Evolutionary conservation across 2,113 vertebrate species (phyloP), one percentile per base, ranked within the genome.

Genomic region (Myodes glareolus): DNA sequence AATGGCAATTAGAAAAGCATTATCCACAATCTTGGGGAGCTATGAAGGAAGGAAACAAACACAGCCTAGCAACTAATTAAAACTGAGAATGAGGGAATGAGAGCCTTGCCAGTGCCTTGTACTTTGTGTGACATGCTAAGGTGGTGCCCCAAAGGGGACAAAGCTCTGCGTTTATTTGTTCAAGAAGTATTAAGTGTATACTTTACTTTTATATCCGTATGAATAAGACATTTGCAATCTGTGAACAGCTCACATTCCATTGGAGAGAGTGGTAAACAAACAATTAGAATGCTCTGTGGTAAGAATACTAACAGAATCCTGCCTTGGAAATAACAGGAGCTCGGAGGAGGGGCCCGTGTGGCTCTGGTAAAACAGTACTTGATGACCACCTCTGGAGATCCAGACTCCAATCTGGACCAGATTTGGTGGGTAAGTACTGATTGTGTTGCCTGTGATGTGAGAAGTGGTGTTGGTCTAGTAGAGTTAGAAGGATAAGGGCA

Each of bases 241-340:
- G 93, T 77, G 82, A 92, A 61, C 27, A 88, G 84, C 70, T 92
- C 58, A 42, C 9, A 81, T 72, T 76, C 31, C 88, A 39, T 5
- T 90, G 55, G 82, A 31, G 72, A 93, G 92, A 94, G 7, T 61
- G 72, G 50, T 72, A 94, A 97, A 95, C 67, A 95, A 72, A 68
- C 39, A 93, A 92, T 68, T 92, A 75, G 93, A 80, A 90, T 92
- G 86, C 63, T 6, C 55, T 73, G 50, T 70, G 70, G 52, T 90
- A 81, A 88, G 75, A 88, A 92, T 31, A 81, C 39, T 65, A 63
- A 85, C 58, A 92, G 31, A 19, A 23, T 77, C 42, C 19, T 94
- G n/a, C 21, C 27, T 76, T 94, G 45, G 75, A 88, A 85, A 86
- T 68, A 61, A 55, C 23, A 36, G 42, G 63, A 85, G 5, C 70